Evolutionary conservation across 2,113 vertebrate species (phyloP).

Genomic region (Tonatia bakeri): DNA sequence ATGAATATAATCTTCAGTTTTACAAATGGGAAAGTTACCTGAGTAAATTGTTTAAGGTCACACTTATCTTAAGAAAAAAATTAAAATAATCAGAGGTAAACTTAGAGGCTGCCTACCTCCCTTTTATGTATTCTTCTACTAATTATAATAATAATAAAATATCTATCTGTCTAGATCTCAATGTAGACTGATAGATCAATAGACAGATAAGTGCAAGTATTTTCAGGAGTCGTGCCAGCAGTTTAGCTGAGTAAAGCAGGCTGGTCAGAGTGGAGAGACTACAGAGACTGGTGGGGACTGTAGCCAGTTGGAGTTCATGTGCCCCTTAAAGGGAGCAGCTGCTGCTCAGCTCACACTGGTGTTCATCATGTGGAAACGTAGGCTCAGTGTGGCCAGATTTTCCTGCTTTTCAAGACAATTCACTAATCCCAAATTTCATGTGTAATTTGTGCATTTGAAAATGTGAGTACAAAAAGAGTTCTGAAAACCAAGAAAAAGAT

Average conservation of each 20-base stretch:
- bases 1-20: background rate
- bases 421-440: background rate
- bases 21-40: constrained; percentile 1
- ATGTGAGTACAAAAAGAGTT: background rate
- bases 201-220: background rate
- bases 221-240: background rate
- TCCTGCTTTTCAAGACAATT: background rate
- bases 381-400: background rate
- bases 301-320: background rate
- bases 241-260: background rate
- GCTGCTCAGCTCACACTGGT: background rate
- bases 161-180: background rate
- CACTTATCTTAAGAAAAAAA: background rate
- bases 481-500: background rate
- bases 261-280: background rate
- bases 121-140: background rate
- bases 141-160: background rate
- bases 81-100: background rate
- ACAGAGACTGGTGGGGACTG: background rate
- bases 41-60: background rate
- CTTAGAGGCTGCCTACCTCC: background rate
- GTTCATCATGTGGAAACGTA: background rate
- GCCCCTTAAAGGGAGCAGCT: background rate
- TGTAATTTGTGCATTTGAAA: background rate
- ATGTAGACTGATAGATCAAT: background rate